Evolutionary conservation across 2,888 invertebrate species (phyloP), one percentile per base, ranked within the genome.

Genomic region (Caenorhabditis wallacei): DNA sequence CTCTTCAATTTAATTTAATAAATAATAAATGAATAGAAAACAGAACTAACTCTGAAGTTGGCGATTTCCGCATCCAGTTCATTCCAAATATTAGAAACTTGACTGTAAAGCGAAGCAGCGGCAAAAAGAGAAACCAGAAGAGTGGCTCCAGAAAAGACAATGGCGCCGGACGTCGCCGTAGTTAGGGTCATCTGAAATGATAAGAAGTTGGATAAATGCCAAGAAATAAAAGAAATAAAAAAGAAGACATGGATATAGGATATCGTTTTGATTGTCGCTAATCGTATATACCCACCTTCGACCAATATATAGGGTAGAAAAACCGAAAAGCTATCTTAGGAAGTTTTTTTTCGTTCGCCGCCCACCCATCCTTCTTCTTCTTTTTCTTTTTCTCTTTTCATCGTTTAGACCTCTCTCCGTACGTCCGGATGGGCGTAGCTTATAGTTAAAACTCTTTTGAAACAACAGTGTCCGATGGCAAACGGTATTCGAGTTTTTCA

Each of bases 41-140:
- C 22, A 7, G 22, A 53, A 71, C 66, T 72, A 16, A 88, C 88
- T 85, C 88, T 87, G 88, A 91, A 90, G 78, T 84, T 86, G 84
- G 88, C 90, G 86, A 91, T 91, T 81, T 91, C 89, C 37, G 82
- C 81, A 82, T 91, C 91, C 37, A 91, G 84, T 80, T 91, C 91
- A 64, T 79, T 84, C 91, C 91, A 91, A 61, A 91, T 90, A 35
- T 78, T 66, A 53, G 88, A 87, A n/a, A 91, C 87, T 75, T 91
- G 87, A 30, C 78, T 75, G 82, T 91, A 89, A 82, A 90, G 88
- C 57, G 84, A 81, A 43, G 88, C 85, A 56, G 90, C 84, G 56
- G 88, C 89, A 48, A 87, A 85, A 24, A 90, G 81, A 30, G 89
- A 89, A 40, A 90, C 86, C 22, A 90, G 68, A 20, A 90, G 81